phyloP scores from a whole-genome alignment of 92 coral and sea anemone species.

The Scolanthus callimorphus region DNA sequence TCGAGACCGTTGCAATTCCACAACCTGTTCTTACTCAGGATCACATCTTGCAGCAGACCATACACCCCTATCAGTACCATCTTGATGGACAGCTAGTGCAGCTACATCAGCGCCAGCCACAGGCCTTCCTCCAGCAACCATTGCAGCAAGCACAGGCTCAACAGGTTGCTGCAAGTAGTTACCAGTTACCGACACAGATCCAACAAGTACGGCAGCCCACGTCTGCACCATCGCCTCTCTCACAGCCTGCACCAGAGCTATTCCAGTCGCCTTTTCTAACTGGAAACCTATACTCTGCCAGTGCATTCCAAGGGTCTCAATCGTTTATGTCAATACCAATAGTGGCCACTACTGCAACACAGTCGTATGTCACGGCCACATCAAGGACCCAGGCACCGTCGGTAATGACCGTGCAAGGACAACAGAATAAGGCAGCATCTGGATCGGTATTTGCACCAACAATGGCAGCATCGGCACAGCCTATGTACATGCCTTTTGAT shows the following conservation, averaged over 20 bases:
- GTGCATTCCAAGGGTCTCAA: constrained; percentile 76
- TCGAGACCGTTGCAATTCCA: constrained; percentile 51
- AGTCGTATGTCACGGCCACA: constrained; percentile 63
- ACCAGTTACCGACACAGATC: constrained; percentile 38
- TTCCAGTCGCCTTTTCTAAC: constrained; percentile 63
- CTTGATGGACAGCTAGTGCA: constrained; percentile 54
- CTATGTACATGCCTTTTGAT: constrained; percentile 84
- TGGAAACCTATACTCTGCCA: constrained; percentile 73
- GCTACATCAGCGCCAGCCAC: constrained; percentile 67
- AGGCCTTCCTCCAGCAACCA: constrained; percentile 64
- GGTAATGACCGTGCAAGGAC: constrained; percentile 61
- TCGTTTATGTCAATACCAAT: constrained; percentile 74
- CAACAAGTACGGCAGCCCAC: constrained; percentile 72
- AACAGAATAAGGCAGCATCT: constrained; percentile 58
- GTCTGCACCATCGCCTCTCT: constrained; percentile 81
- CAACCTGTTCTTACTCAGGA: constrained; percentile 64
- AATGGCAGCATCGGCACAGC: constrained; percentile 56
- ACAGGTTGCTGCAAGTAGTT: constrained; percentile 46
- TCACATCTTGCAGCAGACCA: constrained; percentile 57
- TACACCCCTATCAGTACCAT: constrained; percentile 57
- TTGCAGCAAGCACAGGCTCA: constrained; percentile 59
- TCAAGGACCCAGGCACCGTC: constrained; percentile 76
- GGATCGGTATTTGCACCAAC: constrained; percentile 66
- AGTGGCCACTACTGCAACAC: constrained; percentile 76
- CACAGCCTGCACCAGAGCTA: constrained; percentile 77